Evolutionary conservation across 2,888 invertebrate species (phyloP), one percentile per base, ranked within the genome.

Genomic region (Callosobruchus maculatus): DNA sequence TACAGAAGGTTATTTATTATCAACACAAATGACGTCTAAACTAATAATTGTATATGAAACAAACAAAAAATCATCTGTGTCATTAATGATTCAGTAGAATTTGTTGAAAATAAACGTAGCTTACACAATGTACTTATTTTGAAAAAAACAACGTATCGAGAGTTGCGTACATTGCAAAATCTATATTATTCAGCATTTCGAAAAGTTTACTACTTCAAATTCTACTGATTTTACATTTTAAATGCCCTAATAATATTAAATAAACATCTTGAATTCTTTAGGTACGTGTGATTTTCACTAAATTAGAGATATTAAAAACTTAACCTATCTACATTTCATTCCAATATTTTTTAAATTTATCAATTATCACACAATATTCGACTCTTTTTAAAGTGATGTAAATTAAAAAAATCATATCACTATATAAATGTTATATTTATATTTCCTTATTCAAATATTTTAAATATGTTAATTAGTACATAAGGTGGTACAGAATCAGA

Each of bases 11-110:
- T 67, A 70, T 73, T 5, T 49, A 18, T 5, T 49, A 49, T 49
- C 49, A 49, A 49, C 13, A 30, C 30, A 49, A 49, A 49, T 49
- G 49, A 49, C 73, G 71, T 71, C 71, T 68, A 71, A 73, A 73
- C 22, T 67, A 69, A 70, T n/a, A n/a, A n/a, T 30, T 9, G 49
- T 71, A 66, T 66, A 49, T 31, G 49, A 66, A 71, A 74, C 67
- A 74, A 74, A 71, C 70, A 72, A 71, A 74, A 71, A 69, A 72
- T 72, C 20, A 30, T 21, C 31, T 22, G 26, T 74, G 69, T 71
- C 71, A 69, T 49, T 21, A 20, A 68, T n/a, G 9, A 68, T 68
- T 68, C 49, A 49, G 49, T 49, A 49, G 49, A 49, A 49, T 49
- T 21, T 68, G 22, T 1, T 68, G 20, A 2, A 68, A n/a, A n/a